Percentiles rank a stretch among this genome's conserved stretches.
These are phyloP conservation scores for Pollicipes pollicipes DNA, from an alignment of 1,140 invertebrate species.

Conservation along the genomic window DNA sequence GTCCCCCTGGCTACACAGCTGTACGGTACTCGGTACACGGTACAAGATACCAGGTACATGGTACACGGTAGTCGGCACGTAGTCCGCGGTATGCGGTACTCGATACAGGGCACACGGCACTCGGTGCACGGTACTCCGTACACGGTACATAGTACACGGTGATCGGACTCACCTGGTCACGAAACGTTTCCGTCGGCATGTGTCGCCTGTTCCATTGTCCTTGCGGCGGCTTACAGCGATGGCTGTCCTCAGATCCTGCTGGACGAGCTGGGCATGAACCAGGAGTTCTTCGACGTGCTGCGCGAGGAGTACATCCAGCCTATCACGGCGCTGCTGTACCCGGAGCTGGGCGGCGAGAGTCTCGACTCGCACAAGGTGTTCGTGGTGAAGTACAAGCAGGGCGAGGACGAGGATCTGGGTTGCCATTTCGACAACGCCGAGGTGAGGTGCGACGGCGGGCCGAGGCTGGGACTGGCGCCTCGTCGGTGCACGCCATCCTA, in stretches of 20 bases:
- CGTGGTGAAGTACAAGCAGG: slow-evolving; percentile 27
- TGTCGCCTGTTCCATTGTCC: too few species aligned
- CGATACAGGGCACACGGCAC: too few species aligned
- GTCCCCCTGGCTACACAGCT: too few species aligned
- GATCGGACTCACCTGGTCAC: too few species aligned
- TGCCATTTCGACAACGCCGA: slow-evolving; percentile 33
- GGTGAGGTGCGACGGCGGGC: slow-evolving; percentile 17
- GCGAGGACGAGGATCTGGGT: slow-evolving; percentile 26
- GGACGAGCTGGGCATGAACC: slow-evolving; percentile 30
- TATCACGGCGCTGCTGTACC: slow-evolving; percentile 25
- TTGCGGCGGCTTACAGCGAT: too few species aligned
- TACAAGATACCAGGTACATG: too few species aligned
- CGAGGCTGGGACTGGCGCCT: not conserved
- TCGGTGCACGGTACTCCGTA: too few species aligned
- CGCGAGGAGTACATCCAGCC: slow-evolving; percentile 25
- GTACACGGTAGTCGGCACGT: too few species aligned
- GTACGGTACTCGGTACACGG: too few species aligned
- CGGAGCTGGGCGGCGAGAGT: slow-evolving; percentile 22
- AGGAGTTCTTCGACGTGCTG: slow-evolving; percentile 25
- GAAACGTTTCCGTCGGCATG: too few species aligned
- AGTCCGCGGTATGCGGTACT: too few species aligned
- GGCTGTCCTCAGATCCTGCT: slow-evolving; percentile 28
- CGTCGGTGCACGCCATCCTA: slow-evolving; percentile 6
- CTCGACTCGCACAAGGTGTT: slow-evolving; percentile 33
- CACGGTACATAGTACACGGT: too few species aligned